These are phyloP conservation scores for Anastrepha obliqua DNA, from an alignment of 1,140 invertebrate species.

Conservation along the genomic window DNA sequence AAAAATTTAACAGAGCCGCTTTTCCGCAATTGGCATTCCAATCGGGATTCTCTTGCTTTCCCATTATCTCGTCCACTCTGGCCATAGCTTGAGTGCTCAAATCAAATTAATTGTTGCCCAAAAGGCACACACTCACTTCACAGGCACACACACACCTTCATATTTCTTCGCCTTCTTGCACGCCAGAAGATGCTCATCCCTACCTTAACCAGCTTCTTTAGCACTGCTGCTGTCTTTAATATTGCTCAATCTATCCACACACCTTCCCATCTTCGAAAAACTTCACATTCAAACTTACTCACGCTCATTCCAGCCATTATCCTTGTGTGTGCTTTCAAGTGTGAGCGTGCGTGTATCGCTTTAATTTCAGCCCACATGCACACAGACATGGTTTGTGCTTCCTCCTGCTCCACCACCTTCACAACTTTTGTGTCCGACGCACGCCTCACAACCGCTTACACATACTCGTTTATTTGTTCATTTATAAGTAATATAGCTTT, in stretches of 20 bases:
- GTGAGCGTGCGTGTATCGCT: slow-evolving; percentile 22
- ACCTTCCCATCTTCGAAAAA: neutral
- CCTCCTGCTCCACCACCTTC: neutral
- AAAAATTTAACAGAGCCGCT: no score
- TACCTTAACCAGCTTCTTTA: slow-evolving; percentile 13
- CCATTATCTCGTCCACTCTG: neutral
- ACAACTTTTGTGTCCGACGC: neutral
- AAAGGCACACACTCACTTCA: neutral
- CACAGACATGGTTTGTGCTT: neutral
- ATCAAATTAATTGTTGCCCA: slow-evolving; percentile 72
- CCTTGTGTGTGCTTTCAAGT: slow-evolving; percentile 26
- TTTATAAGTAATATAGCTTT: slow-evolving; percentile 43
- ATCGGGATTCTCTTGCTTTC: no score
- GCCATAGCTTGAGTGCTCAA: slow-evolving; percentile 58
- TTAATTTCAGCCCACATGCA: neutral
- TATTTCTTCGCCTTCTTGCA: neutral
- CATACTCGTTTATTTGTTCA: neutral
- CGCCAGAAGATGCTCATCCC: neutral
- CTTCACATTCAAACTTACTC: neutral
- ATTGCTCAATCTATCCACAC: neutral
- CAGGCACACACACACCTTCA: slow-evolving; percentile 51
- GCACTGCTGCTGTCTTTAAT: neutral
- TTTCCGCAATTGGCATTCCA: no score
- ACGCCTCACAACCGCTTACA: neutral
- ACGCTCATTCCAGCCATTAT: neutral